Percentiles rank a stretch among this genome's conserved stretches.
phyloP scores from a whole-genome alignment of 2,888 invertebrate genomes.

The Bellardia pandia region DNA sequence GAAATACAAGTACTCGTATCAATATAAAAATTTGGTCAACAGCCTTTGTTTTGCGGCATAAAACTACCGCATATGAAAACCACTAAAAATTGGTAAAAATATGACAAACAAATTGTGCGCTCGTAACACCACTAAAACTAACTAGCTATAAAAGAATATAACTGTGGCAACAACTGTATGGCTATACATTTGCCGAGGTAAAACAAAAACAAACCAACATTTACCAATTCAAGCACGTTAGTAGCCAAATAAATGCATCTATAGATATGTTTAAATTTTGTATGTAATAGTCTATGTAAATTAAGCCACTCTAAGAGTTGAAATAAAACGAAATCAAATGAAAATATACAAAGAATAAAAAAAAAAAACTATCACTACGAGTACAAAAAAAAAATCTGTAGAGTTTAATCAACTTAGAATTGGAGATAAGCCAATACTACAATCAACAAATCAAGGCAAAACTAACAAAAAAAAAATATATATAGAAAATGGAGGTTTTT shows the following conservation, averaged over 20 bases:
- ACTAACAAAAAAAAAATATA: conserved; percentile 28
- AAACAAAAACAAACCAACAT: conserved; percentile 12
- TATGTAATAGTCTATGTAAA: conserved; percentile 52
- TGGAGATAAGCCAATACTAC: conserved; percentile 71
- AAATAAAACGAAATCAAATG: conserved; percentile 63
- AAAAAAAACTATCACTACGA: neutral
- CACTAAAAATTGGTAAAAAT: conserved; percentile 69
- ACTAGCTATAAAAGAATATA: neutral
- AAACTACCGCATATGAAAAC: conserved; percentile 66
- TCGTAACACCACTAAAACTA: conserved; percentile 44
- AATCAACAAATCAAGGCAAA: conserved; percentile 66
- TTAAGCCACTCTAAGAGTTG: conserved; percentile 64
- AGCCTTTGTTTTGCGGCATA: conserved; percentile 67
- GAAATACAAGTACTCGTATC: conserved; percentile 35
- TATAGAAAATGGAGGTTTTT: conserved; percentile 8
- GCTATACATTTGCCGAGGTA: conserved; percentile 35
- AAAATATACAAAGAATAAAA: conserved; percentile 29
- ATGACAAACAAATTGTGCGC: conserved; percentile 60
- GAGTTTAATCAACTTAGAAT: conserved; percentile 73
- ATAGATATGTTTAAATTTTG: neutral
- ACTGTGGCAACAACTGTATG: neutral
- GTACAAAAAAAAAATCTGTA: conserved; percentile 40
- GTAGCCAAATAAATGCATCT: conserved; percentile 64
- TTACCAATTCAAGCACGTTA: conserved; percentile 43
- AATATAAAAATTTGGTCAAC: conserved; percentile 63